Evolutionary conservation across 2,113 vertebrate species (phyloP), one percentile per base, ranked within the genome.

Genomic region (rabbit (Oryctolagus cuniculus)): DNA sequence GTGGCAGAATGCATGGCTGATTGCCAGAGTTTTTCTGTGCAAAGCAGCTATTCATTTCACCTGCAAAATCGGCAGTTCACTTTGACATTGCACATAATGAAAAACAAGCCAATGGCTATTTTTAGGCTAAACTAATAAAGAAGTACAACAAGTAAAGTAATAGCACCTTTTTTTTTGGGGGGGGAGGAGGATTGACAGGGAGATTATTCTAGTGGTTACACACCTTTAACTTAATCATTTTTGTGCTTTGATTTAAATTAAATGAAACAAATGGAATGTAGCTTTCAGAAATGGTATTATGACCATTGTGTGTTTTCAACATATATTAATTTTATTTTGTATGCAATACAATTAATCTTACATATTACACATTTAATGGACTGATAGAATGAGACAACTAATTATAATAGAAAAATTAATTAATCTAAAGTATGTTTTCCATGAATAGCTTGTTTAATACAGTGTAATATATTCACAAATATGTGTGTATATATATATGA

Each of bases 41-140:
- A 92, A 93, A 96, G 95, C 70, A 89, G 55, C 88, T 96, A 91
- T 90, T 34, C 84, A 36, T 77, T 97, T 82, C 97, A 67, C 92
- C 86, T 93, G 82, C 53, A 93, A 83, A 96, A 96, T 13, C 0
- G 55, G 75, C 27, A 67, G 93, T 93, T 97, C 87, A 64, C 69
- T 53, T 81, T 96, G 96, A 94, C 95, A 96, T 86, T 72, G 58
- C 81, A 88, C 92, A 93, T 82, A 93, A 96, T 93, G 88, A 93
- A 96, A 95, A 96, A 93, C 82, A 97, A 94, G 78, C 51, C 87
- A 72, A 10, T 72, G 69, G 51, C 74, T 97, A 96, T 95, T 96
- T 97, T 97, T 97, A 96, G 95, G 31, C 77, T 93, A 90, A 86
- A 61, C 61, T 96, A 96, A 96, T 97, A 95, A 89, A 96, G 61